Evolutionary conservation across 2,113 vertebrate genomes (phyloP).

Genomic region (Alces alces): DNA sequence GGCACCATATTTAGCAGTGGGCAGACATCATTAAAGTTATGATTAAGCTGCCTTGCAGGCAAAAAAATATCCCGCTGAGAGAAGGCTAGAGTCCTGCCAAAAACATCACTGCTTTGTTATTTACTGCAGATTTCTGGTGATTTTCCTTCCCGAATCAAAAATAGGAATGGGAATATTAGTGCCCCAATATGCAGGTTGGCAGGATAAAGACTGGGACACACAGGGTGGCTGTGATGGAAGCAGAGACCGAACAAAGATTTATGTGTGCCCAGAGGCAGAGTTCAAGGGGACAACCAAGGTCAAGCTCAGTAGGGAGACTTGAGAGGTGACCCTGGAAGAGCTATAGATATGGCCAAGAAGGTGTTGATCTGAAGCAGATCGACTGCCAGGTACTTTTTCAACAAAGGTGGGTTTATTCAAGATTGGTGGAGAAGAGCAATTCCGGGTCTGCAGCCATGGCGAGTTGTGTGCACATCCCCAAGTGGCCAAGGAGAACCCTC

Average conservation of each 20-base stretch:
- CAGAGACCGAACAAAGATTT: background rate
- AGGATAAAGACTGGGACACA: background rate
- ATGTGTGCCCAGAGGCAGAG: background rate
- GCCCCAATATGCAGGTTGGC: background rate
- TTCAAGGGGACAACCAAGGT: background rate
- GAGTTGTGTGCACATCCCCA: background rate
- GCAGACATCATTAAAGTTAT: background rate
- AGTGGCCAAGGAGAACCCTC: background rate
- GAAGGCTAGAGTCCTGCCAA: background rate
- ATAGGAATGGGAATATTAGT: background rate
- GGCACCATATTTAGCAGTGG: background rate
- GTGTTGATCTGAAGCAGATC: background rate
- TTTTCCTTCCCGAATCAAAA: constrained; percentile 18
- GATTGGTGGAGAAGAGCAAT: background rate
- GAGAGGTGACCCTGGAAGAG: background rate
- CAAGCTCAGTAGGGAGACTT: background rate
- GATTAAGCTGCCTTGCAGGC: background rate
- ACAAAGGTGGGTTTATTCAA: background rate
- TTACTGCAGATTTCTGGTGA: background rate
- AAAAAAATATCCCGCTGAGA: background rate
- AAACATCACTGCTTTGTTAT: constrained; percentile 12
- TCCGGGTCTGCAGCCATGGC: background rate
- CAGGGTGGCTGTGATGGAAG: background rate
- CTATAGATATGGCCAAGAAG: background rate
- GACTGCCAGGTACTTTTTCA: background rate